phyloP scores from a whole-genome alignment of 1,140 invertebrate genomes.

The Gyrodactylus salaris region DNA sequence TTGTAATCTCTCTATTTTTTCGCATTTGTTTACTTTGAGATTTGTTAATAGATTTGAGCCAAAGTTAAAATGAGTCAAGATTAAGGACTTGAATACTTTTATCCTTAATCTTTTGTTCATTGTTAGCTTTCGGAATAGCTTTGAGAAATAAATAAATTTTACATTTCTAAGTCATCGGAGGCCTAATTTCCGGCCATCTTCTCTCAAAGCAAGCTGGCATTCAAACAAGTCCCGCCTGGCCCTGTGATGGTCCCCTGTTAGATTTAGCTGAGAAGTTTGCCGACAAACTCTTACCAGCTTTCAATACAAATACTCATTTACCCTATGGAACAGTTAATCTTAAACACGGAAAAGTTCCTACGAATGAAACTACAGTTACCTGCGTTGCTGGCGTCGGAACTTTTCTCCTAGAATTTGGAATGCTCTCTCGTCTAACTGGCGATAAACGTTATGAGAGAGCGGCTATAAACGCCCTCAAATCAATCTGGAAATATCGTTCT shows the following conservation, averaged over 20 bases:
- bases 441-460: slow-evolving; percentile 56
- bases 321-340: slow-evolving; percentile 70
- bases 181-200: slow-evolving; percentile 70
- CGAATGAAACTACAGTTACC: slow-evolving; percentile 67
- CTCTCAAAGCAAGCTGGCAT: slow-evolving; percentile 34
- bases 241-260: slow-evolving; percentile 67
- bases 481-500: slow-evolving; percentile 38
- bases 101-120: no score
- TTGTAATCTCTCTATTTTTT: no score
- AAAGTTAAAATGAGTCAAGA: no score
- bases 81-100: no score
- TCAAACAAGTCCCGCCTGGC: slow-evolving; percentile 60
- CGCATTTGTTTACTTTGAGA: no score
- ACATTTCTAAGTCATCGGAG: slow-evolving; percentile 41
- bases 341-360: slow-evolving; percentile 47
- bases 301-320: slow-evolving; percentile 42
- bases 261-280: slow-evolving; percentile 68
- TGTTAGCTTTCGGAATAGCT: no score
- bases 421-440: slow-evolving; percentile 54
- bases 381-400: slow-evolving; percentile 91
- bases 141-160: slow-evolving; percentile 8
- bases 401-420: slow-evolving; percentile 80
- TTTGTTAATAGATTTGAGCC: no score
- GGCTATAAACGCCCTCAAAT: slow-evolving; percentile 54
- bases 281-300: slow-evolving; percentile 41